These are phyloP conservation scores for Dromaius novaehollandiae DNA, from an alignment of 2,113 vertebrate genomes.

Conservation along the genomic window DNA sequence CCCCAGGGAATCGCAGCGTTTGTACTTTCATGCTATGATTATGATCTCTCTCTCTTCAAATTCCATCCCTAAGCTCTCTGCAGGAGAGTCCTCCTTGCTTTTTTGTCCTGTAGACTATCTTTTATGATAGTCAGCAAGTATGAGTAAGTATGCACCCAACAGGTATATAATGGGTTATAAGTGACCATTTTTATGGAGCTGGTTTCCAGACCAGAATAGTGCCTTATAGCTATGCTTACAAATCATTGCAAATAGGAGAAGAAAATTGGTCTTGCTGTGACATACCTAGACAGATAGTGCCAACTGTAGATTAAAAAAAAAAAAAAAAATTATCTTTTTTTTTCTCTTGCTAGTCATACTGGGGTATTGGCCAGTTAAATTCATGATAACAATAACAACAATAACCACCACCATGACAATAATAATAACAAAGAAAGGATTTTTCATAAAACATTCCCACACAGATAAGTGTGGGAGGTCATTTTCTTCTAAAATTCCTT, in stretches of 20 bases:
- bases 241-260: neutral
- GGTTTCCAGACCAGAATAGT: neutral
- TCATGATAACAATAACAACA: neutral
- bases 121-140: neutral
- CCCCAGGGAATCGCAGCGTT: neutral
- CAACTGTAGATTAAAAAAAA: neutral
- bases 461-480: neutral
- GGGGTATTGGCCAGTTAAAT: slow-evolving; percentile 17
- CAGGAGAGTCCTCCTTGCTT: neutral
- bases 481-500: neutral
- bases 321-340: too few species aligned
- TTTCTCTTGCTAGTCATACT: neutral
- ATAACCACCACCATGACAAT: neutral
- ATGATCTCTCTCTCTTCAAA: neutral
- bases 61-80: neutral
- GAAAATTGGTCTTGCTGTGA: neutral
- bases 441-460: neutral
- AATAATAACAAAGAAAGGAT: neutral
- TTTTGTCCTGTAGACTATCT: neutral
- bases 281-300: neutral
- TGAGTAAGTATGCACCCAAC: neutral
- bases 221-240: neutral
- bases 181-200: neutral
- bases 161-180: neutral
- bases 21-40: neutral